Evolutionary conservation across 1,140 invertebrate genomes (phyloP).

Genomic region (Anadara kagoshimensis): DNA sequence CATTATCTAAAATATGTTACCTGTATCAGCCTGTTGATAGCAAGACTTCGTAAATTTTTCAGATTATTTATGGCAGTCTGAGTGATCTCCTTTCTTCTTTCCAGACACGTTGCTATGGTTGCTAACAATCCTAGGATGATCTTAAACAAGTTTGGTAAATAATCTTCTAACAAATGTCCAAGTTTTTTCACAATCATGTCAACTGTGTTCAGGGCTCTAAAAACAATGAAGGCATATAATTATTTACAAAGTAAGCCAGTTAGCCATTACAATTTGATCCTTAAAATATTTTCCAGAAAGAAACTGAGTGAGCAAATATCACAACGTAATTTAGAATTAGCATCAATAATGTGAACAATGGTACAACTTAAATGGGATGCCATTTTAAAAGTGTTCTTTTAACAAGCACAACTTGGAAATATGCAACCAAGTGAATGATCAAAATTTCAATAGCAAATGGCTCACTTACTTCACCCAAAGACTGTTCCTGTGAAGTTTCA

Average conservation of each 20-base stretch:
- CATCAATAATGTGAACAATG: no score
- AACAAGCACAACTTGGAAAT: no score
- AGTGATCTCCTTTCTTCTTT: conserved; percentile 62
- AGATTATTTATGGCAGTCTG: conserved; percentile 75
- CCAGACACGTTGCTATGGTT: conserved; percentile 79
- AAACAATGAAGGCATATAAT: conserved; percentile 6
- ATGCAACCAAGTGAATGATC: no score
- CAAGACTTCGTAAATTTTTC: conserved; percentile 78
- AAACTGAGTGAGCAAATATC: no score
- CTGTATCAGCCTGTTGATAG: conserved; percentile 64
- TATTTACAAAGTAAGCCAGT: no score
- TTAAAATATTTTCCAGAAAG: no score
- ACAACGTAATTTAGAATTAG: no score
- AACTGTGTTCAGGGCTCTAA: conserved; percentile 83
- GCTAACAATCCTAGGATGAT: conserved; percentile 83
- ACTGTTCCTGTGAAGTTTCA: no score
- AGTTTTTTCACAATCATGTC: conserved; percentile 89
- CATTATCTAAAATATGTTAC: conserved; percentile 39
- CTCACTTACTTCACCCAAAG: no score
- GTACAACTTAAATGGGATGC: no score
- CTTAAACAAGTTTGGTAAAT: conserved; percentile 83
- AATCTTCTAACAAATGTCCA: conserved; percentile 82
- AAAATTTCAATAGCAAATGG: no score
- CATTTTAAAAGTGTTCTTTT: no score
- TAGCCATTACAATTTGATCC: not conserved